phyloP scores from a whole-genome alignment of 2,113 vertebrate species.

The Struthidea cinerea region DNA sequence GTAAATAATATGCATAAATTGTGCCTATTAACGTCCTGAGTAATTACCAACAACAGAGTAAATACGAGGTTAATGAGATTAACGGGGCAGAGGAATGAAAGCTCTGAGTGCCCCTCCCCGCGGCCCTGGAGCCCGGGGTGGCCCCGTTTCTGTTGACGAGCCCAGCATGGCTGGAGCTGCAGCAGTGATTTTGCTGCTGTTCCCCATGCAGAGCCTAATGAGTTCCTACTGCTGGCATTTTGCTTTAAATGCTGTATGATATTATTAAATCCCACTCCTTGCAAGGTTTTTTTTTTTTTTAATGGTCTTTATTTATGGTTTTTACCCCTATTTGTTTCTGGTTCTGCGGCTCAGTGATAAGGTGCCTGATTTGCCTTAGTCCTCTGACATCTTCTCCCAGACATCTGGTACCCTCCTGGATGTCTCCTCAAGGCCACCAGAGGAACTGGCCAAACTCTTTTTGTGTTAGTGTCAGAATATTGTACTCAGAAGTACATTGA shows the following conservation, averaged over 20 bases:
- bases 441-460: not conserved
- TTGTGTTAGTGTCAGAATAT: not conserved
- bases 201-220: not conserved
- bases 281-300: not conserved
- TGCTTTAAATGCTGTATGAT: not conserved
- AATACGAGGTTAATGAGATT: slow-evolving; percentile 27
- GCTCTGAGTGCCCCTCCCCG: not conserved
- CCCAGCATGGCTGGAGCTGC: not conserved
- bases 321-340: not conserved
- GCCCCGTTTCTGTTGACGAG: not conserved
- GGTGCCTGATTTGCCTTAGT: not conserved
- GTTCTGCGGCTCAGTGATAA: not conserved
- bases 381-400: not conserved
- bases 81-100: not conserved
- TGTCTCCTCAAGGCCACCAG: not conserved
- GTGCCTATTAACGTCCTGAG: not conserved
- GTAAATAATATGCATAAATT: not conserved
- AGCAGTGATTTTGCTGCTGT: not conserved
- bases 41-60: slow-evolving; percentile 31
- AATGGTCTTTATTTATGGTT: not conserved
- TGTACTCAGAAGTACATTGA: not conserved
- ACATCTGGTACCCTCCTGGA: not conserved
- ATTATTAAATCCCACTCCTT: slow-evolving; percentile 17
- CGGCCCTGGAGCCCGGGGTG: not conserved
- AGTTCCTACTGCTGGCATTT: slow-evolving; percentile 17